Evolutionary conservation across 2,888 invertebrate species (phyloP).

Genomic region (Rosalia funebris): DNA sequence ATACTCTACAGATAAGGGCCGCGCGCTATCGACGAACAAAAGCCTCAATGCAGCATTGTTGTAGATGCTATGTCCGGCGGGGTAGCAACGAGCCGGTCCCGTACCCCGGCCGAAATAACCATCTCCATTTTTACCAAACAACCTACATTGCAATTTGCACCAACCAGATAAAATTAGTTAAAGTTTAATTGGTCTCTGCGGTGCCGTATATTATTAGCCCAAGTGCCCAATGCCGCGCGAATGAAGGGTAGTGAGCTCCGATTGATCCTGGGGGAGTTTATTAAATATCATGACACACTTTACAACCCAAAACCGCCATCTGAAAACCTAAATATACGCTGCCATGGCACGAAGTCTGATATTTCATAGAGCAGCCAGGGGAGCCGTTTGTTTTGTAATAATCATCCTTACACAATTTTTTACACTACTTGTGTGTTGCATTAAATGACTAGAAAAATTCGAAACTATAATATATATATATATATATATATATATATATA

Average conservation of each 20-base stretch:
- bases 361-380: conserved; percentile 8
- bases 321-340: conserved; percentile 19
- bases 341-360: conserved; percentile 2
- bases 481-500: no score
- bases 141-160: conserved; percentile 42
- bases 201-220: conserved; percentile 49
- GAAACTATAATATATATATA: no score
- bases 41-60: not conserved
- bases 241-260: conserved; percentile 35
- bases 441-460: no score
- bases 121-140: conserved; percentile 40
- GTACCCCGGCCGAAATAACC: conserved; percentile 24
- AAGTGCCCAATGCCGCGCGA: conserved; percentile 43
- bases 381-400: no score
- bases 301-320: conserved; percentile 37
- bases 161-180: conserved; percentile 53
- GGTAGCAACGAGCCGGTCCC: not conserved
- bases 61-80: not conserved
- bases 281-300: conserved; percentile 49
- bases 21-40: not conserved
- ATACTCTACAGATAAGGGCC: not conserved
- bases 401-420: no score
- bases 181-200: conserved; percentile 52
- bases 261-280: conserved; percentile 50
- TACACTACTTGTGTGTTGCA: no score